Base-by-base conservation (phyloP, 1,140 invertebrate species). In the Drosophila leontia region DNA sequence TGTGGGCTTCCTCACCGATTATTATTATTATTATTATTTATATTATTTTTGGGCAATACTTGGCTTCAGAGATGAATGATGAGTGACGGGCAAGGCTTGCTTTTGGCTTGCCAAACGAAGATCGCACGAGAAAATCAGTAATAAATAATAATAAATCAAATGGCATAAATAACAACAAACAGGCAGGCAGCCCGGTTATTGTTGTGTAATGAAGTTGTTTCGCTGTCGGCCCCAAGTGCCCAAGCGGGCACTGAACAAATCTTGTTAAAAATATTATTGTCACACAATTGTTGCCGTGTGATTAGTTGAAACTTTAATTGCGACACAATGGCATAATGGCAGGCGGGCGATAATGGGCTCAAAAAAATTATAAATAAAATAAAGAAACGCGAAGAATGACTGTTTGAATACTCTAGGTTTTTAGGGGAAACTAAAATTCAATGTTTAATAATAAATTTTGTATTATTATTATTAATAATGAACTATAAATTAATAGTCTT, bases 151-250 rank as follows among this genome's bases (percentile, higher is more conserved):
- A 57, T 65, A 71, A 72, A 51, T 68, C 35, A 50, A 68, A 56
- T 69, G 39, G 63, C 41, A 70, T 72, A 51, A 75, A 56, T 47
- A 75, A 62, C 70, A 72, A 34, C 51, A 71, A 56, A 34, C 68
- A 39, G 48, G 39, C 68, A 53, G 48, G 23, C 23, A 23, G 23
- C 23, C 68, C 29, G 19, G 53, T 58, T 70, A 64, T 78, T 81
- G 80, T 87, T 87, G 80, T 88, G 84, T 87, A 87, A 87, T 87
- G 88, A 87, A 87, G 84, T 87, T 87, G 84, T 87, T 87, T 80
- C 69, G 81, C 69, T 90, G 74, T 68, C 72, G 72, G 70, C 74
- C 80, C 65, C 69, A 58, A 56, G 56, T 61, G 53, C 53, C 53
- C 53, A 9, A 56, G 35, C 53, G 35, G 53, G 53, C 35, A 39